A percentile compares a stretch with the other conserved stretches of the same genome.
Conservation (phyloP, 2,113 vertebrate genomes). For the Halichoeres trimaculatus region DNA sequence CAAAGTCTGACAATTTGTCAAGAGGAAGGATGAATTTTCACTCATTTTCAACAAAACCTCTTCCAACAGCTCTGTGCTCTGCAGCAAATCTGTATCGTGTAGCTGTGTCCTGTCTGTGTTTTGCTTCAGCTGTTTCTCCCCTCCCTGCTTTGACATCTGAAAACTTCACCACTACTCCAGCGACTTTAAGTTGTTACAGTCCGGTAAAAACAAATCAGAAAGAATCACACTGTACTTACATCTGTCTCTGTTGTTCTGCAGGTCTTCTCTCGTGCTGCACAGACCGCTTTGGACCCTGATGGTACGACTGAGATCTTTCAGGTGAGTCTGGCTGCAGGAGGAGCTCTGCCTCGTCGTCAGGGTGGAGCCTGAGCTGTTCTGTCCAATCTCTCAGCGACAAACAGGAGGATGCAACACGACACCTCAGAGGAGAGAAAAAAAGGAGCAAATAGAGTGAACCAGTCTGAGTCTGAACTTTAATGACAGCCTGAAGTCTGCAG, state of each 20-base stretch:
- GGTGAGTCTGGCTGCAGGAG: slow-evolving; percentile 62
- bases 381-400: slow-evolving; percentile 53
- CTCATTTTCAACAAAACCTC: no score
- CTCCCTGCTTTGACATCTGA: neutral
- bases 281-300: slow-evolving; percentile 29
- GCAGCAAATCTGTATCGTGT: no score
- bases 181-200: neutral
- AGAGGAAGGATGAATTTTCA: no score
- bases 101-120: no score
- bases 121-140: neutral
- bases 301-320: slow-evolving; percentile 53
- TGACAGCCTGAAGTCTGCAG: slow-evolving; percentile 10
- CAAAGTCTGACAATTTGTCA: no score
- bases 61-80: no score
- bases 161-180: neutral
- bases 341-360: slow-evolving; percentile 10
- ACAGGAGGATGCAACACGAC: slow-evolving; percentile 55
- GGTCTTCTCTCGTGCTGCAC: slow-evolving; percentile 16
- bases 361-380: slow-evolving; percentile 58
- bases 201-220: neutral
- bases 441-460: slow-evolving; percentile 9
- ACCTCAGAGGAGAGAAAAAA: slow-evolving; percentile 33
- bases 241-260: slow-evolving; percentile 6
- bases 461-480: neutral
- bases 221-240: slow-evolving; percentile 62